Evolutionary conservation across 2,113 vertebrate genomes (phyloP).

Genomic region (Hemichromis elongatus): DNA sequence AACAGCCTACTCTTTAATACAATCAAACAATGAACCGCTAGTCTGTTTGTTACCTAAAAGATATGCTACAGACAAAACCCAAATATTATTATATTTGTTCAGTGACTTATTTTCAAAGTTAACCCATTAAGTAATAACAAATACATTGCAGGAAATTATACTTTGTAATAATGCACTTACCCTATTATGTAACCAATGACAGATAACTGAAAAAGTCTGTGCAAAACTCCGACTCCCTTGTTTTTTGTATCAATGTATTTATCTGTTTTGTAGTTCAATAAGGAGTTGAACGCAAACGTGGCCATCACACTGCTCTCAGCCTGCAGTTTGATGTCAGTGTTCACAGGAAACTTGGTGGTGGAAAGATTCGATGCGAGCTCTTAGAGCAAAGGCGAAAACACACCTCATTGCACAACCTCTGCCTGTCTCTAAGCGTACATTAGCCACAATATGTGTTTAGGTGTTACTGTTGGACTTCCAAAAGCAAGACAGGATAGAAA

Average conservation of each 20-base stretch:
- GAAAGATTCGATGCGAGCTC: not conserved
- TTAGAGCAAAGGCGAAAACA: not conserved
- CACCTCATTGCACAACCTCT: not conserved
- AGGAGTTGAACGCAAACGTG: not conserved
- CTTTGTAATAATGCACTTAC: constrained; percentile 66
- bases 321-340: not conserved
- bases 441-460: not conserved
- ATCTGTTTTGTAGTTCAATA: constrained; percentile 87
- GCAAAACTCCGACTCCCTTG: constrained; percentile 86
- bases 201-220: constrained; percentile 81
- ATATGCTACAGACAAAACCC: not conserved
- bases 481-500: not conserved
- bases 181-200: constrained; percentile 85
- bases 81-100: not conserved
- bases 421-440: not conserved
- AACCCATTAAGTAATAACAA: not conserved
- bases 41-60: not conserved
- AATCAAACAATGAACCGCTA: not conserved
- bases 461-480: not conserved
- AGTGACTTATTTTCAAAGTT: not conserved
- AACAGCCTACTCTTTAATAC: not conserved
- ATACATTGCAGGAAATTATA: not conserved
- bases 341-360: not conserved
- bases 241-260: constrained; percentile 86
- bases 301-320: not conserved